Conservation (phyloP, 1,140 invertebrate genomes). For the Nomia melanderi region DNA sequence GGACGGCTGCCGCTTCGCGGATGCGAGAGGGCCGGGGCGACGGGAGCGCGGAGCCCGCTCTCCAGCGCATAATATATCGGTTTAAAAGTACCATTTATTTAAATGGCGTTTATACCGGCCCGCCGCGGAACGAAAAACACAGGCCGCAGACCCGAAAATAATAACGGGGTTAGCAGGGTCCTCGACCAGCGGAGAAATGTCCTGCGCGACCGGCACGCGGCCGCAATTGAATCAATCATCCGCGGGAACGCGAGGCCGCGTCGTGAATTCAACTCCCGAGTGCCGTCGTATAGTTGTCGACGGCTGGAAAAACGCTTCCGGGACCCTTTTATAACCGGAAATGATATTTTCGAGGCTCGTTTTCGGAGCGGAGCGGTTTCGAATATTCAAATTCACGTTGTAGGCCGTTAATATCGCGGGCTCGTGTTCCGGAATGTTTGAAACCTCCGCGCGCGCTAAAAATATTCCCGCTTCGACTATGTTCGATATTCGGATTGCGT, state of each 20-base stretch:
- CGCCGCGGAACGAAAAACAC: constrained; percentile 73
- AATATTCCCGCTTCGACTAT: too few relatives aligned
- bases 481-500: too few relatives aligned
- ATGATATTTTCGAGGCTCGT: background rate
- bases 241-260: constrained; percentile 55
- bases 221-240: constrained; percentile 69
- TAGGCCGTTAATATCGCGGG: too few relatives aligned
- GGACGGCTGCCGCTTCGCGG: constrained; percentile 52
- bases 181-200: constrained; percentile 59
- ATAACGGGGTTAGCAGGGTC: constrained; percentile 77
- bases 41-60: constrained; percentile 38
- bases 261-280: constrained; percentile 53
- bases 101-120: constrained; percentile 74
- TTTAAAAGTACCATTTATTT: constrained; percentile 80
- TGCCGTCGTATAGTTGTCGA: constrained; percentile 44
- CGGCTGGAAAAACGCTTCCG: constrained; percentile 34
- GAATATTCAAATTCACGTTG: too few relatives aligned
- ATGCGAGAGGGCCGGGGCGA: constrained; percentile 19
- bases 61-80: constrained; percentile 78
- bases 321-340: constrained; percentile 9
- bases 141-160: constrained; percentile 73
- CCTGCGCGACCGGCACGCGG: constrained; percentile 54
- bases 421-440: too few relatives aligned
- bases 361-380: too few relatives aligned
- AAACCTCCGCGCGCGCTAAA: too few relatives aligned